These are phyloP conservation scores for Furcifer pardalis DNA, from an alignment of 2,797 vertebrate species.

Conservation along the genomic window DNA sequence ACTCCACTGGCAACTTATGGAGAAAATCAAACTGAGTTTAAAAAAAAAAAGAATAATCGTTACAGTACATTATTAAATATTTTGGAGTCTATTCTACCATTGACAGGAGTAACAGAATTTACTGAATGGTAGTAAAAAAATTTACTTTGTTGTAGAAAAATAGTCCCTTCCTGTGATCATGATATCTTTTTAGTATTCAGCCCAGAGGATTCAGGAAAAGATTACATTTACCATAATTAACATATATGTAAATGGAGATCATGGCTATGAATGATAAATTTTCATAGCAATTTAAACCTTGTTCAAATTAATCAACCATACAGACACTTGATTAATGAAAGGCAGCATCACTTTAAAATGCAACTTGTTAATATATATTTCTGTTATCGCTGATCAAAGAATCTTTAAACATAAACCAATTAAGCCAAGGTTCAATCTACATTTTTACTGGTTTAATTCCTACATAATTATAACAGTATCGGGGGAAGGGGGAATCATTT, in stretches of 20 bases:
- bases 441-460: conserved; percentile 77
- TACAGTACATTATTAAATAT: conserved; percentile 70
- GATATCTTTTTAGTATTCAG: conserved; percentile 85
- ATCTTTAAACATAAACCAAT: conserved; percentile 85
- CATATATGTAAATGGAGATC: conserved; percentile 89
- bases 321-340: conserved; percentile 89
- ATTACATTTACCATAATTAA: conserved; percentile 88
- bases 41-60: too few relatives aligned
- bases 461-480: conserved; percentile 71
- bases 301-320: conserved; percentile 88
- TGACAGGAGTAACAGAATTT: conserved; percentile 69
- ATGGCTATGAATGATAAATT: conserved; percentile 89
- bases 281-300: conserved; percentile 89
- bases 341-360: conserved; percentile 86
- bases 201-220: conserved; percentile 84
- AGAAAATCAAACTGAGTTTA: too few relatives aligned
- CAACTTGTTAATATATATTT: conserved; percentile 87
- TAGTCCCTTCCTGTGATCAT: conserved; percentile 79
- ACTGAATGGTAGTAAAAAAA: conserved; percentile 68
- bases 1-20: too few relatives aligned
- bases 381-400: conserved; percentile 84
- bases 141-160: conserved; percentile 78
- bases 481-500: conserved; percentile 61
- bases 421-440: conserved; percentile 81
- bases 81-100: conserved; percentile 71